Conservation (phyloP, 2,888 invertebrate genomes). For the Brachyopa scutellaris region DNA sequence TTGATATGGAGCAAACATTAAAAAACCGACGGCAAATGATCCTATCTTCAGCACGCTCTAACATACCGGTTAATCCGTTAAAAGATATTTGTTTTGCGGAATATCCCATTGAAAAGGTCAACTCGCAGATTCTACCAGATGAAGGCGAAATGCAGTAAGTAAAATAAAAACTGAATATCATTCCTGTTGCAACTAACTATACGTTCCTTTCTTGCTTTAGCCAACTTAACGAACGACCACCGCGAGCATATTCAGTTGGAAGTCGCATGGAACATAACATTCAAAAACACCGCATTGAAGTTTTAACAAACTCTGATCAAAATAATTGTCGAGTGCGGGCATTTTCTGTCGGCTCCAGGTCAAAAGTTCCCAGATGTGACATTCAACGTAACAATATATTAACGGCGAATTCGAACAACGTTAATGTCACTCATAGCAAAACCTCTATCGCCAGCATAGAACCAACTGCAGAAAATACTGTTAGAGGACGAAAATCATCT, state of each 20-base stretch:
- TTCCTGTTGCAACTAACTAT: too few relatives aligned
- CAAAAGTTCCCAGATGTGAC: constrained; percentile 82
- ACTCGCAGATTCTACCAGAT: constrained; percentile 86
- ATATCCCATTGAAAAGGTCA: constrained; percentile 91
- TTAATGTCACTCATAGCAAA: constrained; percentile 74
- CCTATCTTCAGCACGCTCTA: constrained; percentile 86
- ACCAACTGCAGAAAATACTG: constrained; percentile 59
- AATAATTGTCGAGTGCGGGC: constrained; percentile 86
- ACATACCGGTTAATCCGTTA: constrained; percentile 91
- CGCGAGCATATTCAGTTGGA: constrained; percentile 92
- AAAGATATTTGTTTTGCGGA: constrained; percentile 89
- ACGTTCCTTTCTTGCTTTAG: constrained; percentile 66
- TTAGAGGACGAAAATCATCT: constrained; percentile 84
- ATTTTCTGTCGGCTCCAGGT: constrained; percentile 89
- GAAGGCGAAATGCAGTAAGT: constrained; percentile 83
- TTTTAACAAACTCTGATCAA: constrained; percentile 81
- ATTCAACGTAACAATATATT: constrained; percentile 78
- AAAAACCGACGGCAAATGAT: constrained; percentile 73
- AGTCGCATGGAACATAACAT: constrained; percentile 88
- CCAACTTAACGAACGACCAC: constrained; percentile 83
- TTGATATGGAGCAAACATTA: constrained; percentile 84
- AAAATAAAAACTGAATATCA: constrained; percentile 67
- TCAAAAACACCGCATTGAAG: constrained; percentile 82
- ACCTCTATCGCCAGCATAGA: constrained; percentile 74
- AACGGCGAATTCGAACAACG: constrained; percentile 73